phyloP scores from a whole-genome alignment of 2,888 invertebrate species.

The Leptinotarsa peninsularis region DNA sequence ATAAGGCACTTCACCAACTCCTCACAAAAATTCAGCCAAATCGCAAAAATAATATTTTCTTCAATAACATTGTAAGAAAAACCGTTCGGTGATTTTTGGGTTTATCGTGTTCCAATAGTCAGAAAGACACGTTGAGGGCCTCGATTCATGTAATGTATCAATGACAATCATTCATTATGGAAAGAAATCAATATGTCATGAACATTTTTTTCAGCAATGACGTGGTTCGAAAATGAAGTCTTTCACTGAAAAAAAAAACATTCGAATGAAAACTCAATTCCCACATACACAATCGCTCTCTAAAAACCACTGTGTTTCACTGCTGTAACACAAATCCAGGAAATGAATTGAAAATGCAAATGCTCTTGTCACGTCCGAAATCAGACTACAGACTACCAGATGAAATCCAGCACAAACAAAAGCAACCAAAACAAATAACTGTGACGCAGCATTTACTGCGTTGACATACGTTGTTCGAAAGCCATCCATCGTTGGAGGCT shows the following conservation, averaged over 20 bases:
- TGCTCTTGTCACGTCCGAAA: constrained; percentile 7
- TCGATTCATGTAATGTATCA: too few species aligned
- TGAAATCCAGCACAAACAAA: constrained; percentile 19
- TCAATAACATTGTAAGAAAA: too few species aligned
- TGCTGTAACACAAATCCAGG: constrained; percentile 13
- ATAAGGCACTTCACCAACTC: too few species aligned
- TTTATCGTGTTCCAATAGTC: too few species aligned
- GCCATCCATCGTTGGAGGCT: constrained; percentile 37
- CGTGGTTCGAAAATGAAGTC: not conserved
- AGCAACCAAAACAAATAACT: constrained; percentile 31
- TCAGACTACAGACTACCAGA: constrained; percentile 2
- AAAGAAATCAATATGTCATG: too few species aligned
- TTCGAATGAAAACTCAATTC: not conserved
- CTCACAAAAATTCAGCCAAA: too few species aligned
- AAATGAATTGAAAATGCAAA: constrained; percentile 20
- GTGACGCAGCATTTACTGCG: constrained; percentile 32
- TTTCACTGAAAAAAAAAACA: not conserved
- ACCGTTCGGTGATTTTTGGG: too few species aligned
- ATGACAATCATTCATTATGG: too few species aligned
- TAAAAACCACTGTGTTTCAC: not conserved
- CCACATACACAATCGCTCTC: not conserved
- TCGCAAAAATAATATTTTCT: too few species aligned
- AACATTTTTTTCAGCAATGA: too few species aligned
- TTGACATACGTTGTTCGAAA: constrained; percentile 31
- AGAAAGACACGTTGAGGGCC: too few species aligned